Conservation (phyloP, 1,140 invertebrate species). For the Aphelinus atriplicis region DNA sequence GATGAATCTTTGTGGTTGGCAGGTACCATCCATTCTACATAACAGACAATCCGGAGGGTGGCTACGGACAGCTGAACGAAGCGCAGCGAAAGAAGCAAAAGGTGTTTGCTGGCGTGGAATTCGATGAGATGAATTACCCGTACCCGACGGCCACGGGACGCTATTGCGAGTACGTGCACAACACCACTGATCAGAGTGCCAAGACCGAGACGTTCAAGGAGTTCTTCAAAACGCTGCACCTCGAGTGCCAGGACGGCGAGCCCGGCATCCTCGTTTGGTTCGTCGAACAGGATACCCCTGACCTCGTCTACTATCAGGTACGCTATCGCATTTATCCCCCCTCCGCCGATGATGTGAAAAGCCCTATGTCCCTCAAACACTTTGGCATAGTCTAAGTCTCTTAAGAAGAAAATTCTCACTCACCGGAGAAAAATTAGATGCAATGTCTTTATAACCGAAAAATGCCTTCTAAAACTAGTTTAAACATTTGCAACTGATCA, state of each 20-base stretch:
- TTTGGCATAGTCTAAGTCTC: too few relatives aligned
- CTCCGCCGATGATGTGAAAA: too few relatives aligned
- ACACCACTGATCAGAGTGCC: constrained; percentile 73
- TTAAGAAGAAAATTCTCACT: too few relatives aligned
- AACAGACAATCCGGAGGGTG: constrained; percentile 85
- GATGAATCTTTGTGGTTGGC: not conserved
- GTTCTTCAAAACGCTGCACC: constrained; percentile 79
- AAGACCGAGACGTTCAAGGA: constrained; percentile 77
- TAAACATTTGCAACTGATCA: too few relatives aligned
- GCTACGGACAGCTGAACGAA: constrained; percentile 79
- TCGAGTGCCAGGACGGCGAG: constrained; percentile 79
- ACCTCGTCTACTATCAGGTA: constrained; percentile 90
- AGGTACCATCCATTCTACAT: constrained; percentile 96
- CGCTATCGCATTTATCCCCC: constrained; percentile 33
- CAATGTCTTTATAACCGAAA: not conserved
- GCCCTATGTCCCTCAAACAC: too few relatives aligned
- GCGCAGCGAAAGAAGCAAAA: constrained; percentile 74
- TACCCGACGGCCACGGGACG: constrained; percentile 80
- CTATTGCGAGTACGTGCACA: constrained; percentile 82
- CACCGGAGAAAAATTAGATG: too few relatives aligned
- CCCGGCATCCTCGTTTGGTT: constrained; percentile 83
- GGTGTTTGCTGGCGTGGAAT: constrained; percentile 84
- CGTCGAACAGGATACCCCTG: constrained; percentile 81
- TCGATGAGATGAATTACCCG: constrained; percentile 78
- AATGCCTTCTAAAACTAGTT: too few relatives aligned